Evolutionary conservation across 2,113 vertebrate species (phyloP), one percentile per base, ranked within the genome.

Genomic region (Pluvianellus socialis): DNA sequence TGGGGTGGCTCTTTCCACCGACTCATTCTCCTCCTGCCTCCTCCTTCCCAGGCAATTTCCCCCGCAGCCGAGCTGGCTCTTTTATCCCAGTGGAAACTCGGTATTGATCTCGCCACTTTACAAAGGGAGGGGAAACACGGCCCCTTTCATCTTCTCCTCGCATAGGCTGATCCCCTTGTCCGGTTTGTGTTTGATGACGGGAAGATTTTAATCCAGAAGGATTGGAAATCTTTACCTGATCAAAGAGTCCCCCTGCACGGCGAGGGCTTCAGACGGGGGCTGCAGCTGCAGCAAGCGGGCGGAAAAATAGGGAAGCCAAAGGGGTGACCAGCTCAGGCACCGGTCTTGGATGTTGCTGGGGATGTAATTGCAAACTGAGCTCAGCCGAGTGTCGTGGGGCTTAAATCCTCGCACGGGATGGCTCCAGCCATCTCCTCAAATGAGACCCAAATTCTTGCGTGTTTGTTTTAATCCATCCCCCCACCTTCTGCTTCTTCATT

Each of bases 401-500:
- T 45, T 6, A 38, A 52, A 33, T 52, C 56, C 71, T 40, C 0
- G 0, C 0, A 2, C 1, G 7, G 86, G 72, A 22, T 0, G 5
- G 53, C 66, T 47, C 35, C 82, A 17, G 66, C 68, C 68, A 1
- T 3, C 9, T 33, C 58, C 42, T 50, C 68, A 15, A 63, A 22
- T 10, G 30, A 52, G 27, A 72, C 7, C 84, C 92, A 40, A 58
- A 52, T 58, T 42, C 27, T 10, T 14, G 8, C 8, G 58, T 4
- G 66, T 79, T 17, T 52, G 47, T 55, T 81, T 67, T 20, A 33
- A 47, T 33, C 10, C 18, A 18, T 14, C 17, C 27, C 12, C 15
- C 13, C 1, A 19, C 12, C 53, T 44, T 52, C 72, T 9, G 1
- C 20, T 35, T 59, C 72, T 67, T 95, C 91, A 86, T 96, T 97